Percentiles rank a stretch among this genome's conserved stretches.
phyloP scores from a whole-genome alignment of 2,113 vertebrate species.

The Hemichromis elongatus region DNA sequence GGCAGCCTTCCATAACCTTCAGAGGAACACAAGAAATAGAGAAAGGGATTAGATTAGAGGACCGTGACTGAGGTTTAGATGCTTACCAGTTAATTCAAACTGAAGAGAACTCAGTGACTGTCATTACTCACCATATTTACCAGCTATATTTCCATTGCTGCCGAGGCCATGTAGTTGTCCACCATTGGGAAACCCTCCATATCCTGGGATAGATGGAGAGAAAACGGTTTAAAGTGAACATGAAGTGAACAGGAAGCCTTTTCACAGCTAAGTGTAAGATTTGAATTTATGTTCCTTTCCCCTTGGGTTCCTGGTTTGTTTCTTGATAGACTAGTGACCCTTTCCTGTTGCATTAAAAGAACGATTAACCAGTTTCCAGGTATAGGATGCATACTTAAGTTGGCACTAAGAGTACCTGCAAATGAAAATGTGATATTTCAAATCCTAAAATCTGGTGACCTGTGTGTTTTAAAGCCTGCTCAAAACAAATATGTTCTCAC shows the following conservation, averaged over 20 bases:
- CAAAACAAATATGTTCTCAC: slow-evolving; percentile 5
- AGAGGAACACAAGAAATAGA: neutral
- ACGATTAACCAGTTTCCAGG: neutral
- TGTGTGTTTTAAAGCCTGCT: neutral
- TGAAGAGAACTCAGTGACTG: neutral
- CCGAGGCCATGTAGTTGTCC: slow-evolving; percentile 36
- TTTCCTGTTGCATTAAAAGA: neutral
- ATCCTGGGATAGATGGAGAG: slow-evolving; percentile 19
- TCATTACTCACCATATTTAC: slow-evolving; percentile 44
- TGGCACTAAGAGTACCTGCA: neutral
- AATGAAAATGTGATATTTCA: neutral
- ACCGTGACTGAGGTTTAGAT: neutral
- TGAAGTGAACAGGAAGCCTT: too few relatives aligned
- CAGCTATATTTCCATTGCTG: slow-evolving; percentile 19
- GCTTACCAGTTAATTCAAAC: neutral
- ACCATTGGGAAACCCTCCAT: slow-evolving; percentile 14
- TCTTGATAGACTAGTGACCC: neutral
- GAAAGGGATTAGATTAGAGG: neutral
- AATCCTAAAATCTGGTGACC: neutral
- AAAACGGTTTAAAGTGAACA: neutral
- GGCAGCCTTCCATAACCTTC: slow-evolving; percentile 61
- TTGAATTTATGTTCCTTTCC: neutral
- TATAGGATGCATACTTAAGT: neutral
- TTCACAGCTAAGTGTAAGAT: neutral
- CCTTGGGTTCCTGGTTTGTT: neutral